Evolutionary conservation across 2,888 invertebrate genomes (phyloP).

Genomic region (Lutraria lutraria): DNA sequence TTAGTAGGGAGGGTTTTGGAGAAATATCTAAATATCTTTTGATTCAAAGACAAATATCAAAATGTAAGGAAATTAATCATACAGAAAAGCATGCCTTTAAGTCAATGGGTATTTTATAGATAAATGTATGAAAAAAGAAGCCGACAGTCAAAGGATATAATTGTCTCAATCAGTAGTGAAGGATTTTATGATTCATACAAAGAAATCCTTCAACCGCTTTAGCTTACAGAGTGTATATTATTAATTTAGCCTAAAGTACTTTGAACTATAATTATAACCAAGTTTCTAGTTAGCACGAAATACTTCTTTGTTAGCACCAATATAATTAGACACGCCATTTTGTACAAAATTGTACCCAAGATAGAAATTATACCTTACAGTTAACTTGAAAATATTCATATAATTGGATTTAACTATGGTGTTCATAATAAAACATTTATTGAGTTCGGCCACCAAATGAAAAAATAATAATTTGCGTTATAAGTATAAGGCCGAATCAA

Average conservation of each 20-base stretch:
- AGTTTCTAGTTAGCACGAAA: constrained; percentile 7
- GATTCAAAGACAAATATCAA: not conserved
- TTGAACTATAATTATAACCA: constrained; percentile 30
- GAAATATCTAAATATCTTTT: constrained; percentile 13
- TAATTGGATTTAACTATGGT: constrained; percentile 50
- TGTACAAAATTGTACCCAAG: not conserved
- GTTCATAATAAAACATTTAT: constrained; percentile 28
- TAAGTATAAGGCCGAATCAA: constrained; percentile 27
- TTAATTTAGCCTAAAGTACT: constrained; percentile 36
- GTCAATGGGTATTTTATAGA: not conserved
- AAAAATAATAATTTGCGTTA: constrained; percentile 61
- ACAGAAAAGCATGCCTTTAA: not conserved
- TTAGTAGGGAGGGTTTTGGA: not conserved
- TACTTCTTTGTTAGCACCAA: constrained; percentile 10
- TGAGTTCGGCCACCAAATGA: constrained; percentile 50
- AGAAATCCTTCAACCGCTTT: constrained; percentile 5
- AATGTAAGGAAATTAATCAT: not conserved
- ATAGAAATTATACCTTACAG: constrained; percentile 52
- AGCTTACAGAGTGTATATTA: constrained; percentile 1
- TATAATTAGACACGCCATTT: constrained; percentile 20
- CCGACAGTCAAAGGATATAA: not conserved
- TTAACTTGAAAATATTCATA: constrained; percentile 52
- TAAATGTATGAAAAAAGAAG: not conserved
- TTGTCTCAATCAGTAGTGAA: not conserved
- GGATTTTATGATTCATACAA: constrained; percentile 10